phyloP scores from a whole-genome alignment of 1,140 invertebrate species.

The Euborellia annulipes region DNA sequence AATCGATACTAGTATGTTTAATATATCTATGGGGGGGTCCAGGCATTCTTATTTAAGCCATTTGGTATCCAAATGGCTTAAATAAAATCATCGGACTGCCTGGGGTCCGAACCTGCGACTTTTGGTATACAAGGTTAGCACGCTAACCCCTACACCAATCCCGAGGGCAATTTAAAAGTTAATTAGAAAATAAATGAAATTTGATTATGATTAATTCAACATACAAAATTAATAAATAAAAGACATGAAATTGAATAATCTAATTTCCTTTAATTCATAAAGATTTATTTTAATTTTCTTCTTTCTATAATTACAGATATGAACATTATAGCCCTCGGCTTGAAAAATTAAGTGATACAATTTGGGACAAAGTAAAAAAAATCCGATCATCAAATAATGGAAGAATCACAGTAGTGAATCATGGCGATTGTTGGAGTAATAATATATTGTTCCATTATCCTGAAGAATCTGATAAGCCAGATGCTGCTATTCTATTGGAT shows the following conservation, averaged over 20 bases:
- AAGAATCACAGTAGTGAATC: slow-evolving; percentile 13
- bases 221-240: neutral
- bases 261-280: neutral
- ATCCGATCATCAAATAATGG: neutral
- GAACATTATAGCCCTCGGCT: neutral
- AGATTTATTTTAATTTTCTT: too few species aligned
- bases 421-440: slow-evolving; percentile 24
- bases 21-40: too few species aligned
- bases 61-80: too few species aligned
- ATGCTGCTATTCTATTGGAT: neutral
- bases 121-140: too few species aligned
- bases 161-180: neutral
- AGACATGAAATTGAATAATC: neutral
- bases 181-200: neutral
- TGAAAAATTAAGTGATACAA: neutral
- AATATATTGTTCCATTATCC: slow-evolving; percentile 21
- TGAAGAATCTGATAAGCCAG: neutral
- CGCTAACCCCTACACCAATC: too few species aligned
- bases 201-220: neutral
- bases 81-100: too few species aligned
- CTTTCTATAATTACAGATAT: neutral
- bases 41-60: too few species aligned
- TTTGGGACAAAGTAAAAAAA: neutral
- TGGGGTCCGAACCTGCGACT: too few species aligned
- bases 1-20: too few species aligned